Evolutionary conservation across 2,888 invertebrate species (phyloP).

Genomic region (Clostera curtula): DNA sequence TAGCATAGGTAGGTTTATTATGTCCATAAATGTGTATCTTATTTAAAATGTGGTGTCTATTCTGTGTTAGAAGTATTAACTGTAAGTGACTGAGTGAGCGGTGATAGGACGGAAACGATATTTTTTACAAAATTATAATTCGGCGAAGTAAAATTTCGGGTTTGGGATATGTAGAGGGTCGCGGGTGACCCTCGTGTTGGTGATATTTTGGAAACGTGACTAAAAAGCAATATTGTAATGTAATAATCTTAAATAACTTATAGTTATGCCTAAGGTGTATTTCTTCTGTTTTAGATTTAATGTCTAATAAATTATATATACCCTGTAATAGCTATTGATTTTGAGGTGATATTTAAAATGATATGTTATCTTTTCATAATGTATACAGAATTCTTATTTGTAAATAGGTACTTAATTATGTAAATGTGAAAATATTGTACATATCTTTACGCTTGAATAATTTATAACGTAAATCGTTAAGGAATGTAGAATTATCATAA

Average conservation of each 20-base stretch:
- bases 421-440: constrained; percentile 74
- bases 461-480: constrained; percentile 64
- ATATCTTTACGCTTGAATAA: constrained; percentile 74
- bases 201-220: constrained; percentile 83
- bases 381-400: constrained; percentile 74
- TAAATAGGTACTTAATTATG: constrained; percentile 73
- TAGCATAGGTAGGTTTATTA: constrained; percentile 46
- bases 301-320: constrained; percentile 52
- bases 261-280: constrained; percentile 63
- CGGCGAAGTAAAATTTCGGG: constrained; percentile 27
- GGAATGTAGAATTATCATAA: constrained; percentile 41
- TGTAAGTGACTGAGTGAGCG: constrained; percentile 65
- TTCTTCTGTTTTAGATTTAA: constrained; percentile 53
- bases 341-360: constrained; percentile 72
- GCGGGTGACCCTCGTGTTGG: constrained; percentile 46
- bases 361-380: constrained; percentile 70
- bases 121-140: constrained; percentile 61
- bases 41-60: constrained; percentile 74
- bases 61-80: constrained; percentile 67
- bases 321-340: constrained; percentile 73
- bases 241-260: constrained; percentile 76
- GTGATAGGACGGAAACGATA: constrained; percentile 54
- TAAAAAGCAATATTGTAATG: constrained; percentile 86
- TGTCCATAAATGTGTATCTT: constrained; percentile 73
- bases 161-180: constrained; percentile 31